Evolutionary conservation across 1,140 invertebrate species (phyloP).

Genomic region (Nautilus pompilius): DNA sequence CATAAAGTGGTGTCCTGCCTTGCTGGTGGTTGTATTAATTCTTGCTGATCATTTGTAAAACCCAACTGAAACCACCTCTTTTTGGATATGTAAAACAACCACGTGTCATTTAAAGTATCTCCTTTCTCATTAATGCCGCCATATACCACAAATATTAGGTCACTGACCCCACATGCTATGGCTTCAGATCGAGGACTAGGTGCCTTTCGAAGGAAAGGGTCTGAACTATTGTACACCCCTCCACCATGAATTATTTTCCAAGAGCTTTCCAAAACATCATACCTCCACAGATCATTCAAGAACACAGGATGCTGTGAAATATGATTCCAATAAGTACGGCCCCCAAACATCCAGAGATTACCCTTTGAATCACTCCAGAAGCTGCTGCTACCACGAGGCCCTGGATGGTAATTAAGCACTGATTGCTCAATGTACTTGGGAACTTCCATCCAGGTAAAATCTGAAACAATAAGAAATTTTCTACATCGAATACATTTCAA

Average conservation of each 20-base stretch:
- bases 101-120: slow-evolving; percentile 22
- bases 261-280: not conserved
- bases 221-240: not conserved
- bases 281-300: slow-evolving; percentile 31
- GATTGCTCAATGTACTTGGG: slow-evolving; percentile 5
- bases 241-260: slow-evolving; percentile 27
- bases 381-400: slow-evolving; percentile 15
- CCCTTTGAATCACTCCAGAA: slow-evolving; percentile 13
- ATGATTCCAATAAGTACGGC: slow-evolving; percentile 16
- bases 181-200: slow-evolving; percentile 21
- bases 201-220: not conserved
- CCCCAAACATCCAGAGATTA: slow-evolving; percentile 31
- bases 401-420: slow-evolving; percentile 6
- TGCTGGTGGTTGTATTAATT: slow-evolving; percentile 8
- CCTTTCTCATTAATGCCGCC: slow-evolving; percentile 17
- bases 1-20: slow-evolving; percentile 24
- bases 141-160: slow-evolving; percentile 25
- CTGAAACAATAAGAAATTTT: slow-evolving; percentile 10
- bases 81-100: slow-evolving; percentile 19
- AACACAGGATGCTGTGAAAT: slow-evolving; percentile 10
- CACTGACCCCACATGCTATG: slow-evolving; percentile 17
- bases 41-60: not conserved
- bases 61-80: slow-evolving; percentile 18
- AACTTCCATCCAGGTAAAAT: slow-evolving; percentile 17
- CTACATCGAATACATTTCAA: too few species aligned